Percentiles rank a stretch among this genome's conserved stretches.
These are phyloP conservation scores for Oreochromis grahami DNA, from an alignment of 2,797 vertebrate species.

Conservation along the genomic window DNA sequence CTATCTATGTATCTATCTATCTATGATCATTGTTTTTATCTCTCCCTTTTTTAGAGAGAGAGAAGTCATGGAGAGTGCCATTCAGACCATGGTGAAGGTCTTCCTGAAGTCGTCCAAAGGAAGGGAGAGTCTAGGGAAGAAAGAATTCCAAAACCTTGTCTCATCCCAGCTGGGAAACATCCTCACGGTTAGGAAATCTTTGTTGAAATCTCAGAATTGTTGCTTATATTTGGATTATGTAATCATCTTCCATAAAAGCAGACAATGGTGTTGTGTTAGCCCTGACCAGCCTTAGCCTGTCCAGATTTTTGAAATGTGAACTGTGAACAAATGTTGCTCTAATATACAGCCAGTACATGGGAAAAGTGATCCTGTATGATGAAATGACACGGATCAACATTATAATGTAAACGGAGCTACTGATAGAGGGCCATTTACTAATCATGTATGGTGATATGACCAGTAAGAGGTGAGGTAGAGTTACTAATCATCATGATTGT, in stretches of 20 bases:
- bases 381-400: conserved; percentile 11
- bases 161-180: conserved; percentile 76
- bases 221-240: background rate
- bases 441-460: conserved; percentile 10
- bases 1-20: background rate
- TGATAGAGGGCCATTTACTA: conserved; percentile 16
- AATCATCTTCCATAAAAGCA: background rate
- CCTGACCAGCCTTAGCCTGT: background rate
- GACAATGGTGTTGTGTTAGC: background rate
- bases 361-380: conserved; percentile 37
- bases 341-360: background rate
- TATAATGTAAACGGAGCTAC: conserved; percentile 23
- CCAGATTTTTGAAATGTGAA: background rate
- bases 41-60: conserved; percentile 26
- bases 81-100: conserved; percentile 74
- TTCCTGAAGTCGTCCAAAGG: conserved; percentile 76
- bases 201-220: conserved; percentile 15
- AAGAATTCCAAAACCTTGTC: conserved; percentile 76
- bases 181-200: conserved; percentile 69
- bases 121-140: conserved; percentile 68
- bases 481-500: conserved; percentile 18
- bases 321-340: background rate
- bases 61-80: conserved; percentile 76
- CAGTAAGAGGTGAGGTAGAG: conserved; percentile 3
- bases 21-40: background rate